phyloP scores from a whole-genome alignment of 2,113 vertebrate genomes.

The Dromiciops gliroides region DNA sequence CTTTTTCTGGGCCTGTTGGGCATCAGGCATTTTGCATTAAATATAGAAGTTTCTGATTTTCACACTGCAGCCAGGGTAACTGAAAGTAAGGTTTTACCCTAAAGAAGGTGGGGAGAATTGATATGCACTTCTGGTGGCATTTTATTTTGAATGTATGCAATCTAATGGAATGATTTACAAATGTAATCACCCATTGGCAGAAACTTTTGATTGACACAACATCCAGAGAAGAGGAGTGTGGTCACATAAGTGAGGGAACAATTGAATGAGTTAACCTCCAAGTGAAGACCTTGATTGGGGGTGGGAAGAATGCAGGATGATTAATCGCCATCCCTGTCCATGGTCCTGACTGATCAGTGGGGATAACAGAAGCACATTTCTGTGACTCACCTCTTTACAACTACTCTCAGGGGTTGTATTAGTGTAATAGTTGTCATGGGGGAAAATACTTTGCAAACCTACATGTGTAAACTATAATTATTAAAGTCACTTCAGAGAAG shows the following conservation, averaged over 20 bases:
- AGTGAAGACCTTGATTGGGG: not conserved
- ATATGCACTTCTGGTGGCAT: not conserved
- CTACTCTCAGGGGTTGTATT: not conserved
- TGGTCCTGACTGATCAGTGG: not conserved
- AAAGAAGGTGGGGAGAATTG: not conserved
- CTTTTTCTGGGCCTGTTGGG: not conserved
- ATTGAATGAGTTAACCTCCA: not conserved
- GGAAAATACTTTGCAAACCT: too few species aligned
- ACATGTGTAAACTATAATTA: not conserved
- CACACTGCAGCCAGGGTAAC: not conserved
- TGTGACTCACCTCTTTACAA: not conserved
- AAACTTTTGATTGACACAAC: not conserved
- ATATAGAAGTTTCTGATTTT: not conserved
- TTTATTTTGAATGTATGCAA: not conserved
- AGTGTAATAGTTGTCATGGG: not conserved
- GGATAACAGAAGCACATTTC: not conserved
- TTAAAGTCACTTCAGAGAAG: not conserved
- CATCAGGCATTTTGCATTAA: not conserved
- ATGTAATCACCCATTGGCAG: not conserved
- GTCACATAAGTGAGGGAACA: not conserved
- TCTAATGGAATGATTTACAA: not conserved
- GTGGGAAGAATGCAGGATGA: not conserved
- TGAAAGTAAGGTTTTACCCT: not conserved
- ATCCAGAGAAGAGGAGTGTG: not conserved
- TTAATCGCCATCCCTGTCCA: not conserved